Evolutionary conservation across 2,797 vertebrate genomes (phyloP).

Genomic region (Hoplostethus mediterraneus): DNA sequence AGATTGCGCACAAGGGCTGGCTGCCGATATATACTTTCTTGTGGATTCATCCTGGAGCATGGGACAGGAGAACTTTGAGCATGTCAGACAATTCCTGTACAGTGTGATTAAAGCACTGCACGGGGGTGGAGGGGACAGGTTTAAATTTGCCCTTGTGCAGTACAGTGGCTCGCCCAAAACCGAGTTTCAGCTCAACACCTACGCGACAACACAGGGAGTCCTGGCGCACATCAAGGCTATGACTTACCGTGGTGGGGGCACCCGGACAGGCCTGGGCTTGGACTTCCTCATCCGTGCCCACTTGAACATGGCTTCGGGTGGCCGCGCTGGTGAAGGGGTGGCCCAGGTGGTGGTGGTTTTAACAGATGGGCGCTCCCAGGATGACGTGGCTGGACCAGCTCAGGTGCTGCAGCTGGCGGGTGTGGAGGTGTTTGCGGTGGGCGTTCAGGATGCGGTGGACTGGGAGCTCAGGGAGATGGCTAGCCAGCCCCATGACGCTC

Average conservation of each 20-base stretch:
- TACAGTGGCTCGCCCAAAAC: slow-evolving; percentile 86
- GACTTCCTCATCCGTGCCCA: slow-evolving; percentile 87
- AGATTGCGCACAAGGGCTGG: slow-evolving; percentile 87
- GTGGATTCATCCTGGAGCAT: slow-evolving; percentile 93
- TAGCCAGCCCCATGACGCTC: slow-evolving; percentile 80
- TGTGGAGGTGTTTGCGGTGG: slow-evolving; percentile 89
- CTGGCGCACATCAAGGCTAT: slow-evolving; percentile 88
- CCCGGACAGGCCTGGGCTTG: slow-evolving; percentile 88
- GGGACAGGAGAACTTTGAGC: slow-evolving; percentile 90
- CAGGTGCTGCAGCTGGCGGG: slow-evolving; percentile 82
- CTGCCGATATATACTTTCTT: slow-evolving; percentile 95
- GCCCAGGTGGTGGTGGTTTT: slow-evolving; percentile 90
- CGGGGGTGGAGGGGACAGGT: slow-evolving; percentile 82
- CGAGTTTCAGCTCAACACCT: slow-evolving; percentile 90
- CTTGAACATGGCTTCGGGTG: slow-evolving; percentile 87
- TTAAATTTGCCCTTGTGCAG: slow-evolving; percentile 88
- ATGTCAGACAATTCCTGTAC: slow-evolving; percentile 90
- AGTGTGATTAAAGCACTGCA: slow-evolving; percentile 88
- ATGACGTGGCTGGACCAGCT: slow-evolving; percentile 85
- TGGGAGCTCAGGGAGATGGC: slow-evolving; percentile 88
- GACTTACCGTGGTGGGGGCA: slow-evolving; percentile 85
- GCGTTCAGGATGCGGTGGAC: slow-evolving; percentile 89
- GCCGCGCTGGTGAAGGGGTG: slow-evolving; percentile 85
- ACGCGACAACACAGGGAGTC: slow-evolving; percentile 81
- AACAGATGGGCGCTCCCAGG: slow-evolving; percentile 87